A percentile compares a stretch with the other conserved stretches of the same genome.
These are phyloP conservation scores for Nasonia vitripennis DNA, from an alignment of 1,140 invertebrate species.

Conservation along the genomic window DNA sequence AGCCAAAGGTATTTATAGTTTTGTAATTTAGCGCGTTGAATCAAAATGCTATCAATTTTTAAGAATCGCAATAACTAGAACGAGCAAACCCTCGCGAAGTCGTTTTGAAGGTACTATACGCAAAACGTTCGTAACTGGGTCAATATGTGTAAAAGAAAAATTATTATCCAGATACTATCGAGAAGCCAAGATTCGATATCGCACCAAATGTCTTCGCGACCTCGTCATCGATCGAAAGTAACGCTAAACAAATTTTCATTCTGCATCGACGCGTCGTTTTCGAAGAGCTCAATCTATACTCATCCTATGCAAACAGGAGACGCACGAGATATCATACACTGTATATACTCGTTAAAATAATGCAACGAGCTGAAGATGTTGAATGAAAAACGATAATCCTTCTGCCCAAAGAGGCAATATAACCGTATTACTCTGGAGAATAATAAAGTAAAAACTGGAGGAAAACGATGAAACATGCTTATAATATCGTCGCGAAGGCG, in stretches of 20 bases:
- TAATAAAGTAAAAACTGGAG: not conserved
- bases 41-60: too few species aligned
- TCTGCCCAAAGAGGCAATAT: not conserved
- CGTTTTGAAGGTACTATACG: not conserved
- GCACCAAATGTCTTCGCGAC: constrained; percentile 34
- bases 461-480: constrained; percentile 1
- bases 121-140: not conserved
- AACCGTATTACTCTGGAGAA: not conserved
- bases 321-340: too few species aligned
- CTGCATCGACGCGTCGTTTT: not conserved
- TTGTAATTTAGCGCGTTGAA: not conserved
- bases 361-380: not conserved
- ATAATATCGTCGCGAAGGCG: not conserved
- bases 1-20: too few species aligned
- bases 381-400: not conserved
- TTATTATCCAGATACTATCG: constrained; percentile 1
- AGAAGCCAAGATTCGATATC: constrained; percentile 32
- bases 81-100: not conserved
- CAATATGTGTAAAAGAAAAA: not conserved
- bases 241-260: constrained; percentile 12
- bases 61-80: not conserved
- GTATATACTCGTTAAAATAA: not conserved
- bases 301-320: not conserved
- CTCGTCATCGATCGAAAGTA: constrained; percentile 46
- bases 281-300: not conserved